Conservation (phyloP, 2,113 vertebrate species). For the Takifugu flavidus region DNA sequence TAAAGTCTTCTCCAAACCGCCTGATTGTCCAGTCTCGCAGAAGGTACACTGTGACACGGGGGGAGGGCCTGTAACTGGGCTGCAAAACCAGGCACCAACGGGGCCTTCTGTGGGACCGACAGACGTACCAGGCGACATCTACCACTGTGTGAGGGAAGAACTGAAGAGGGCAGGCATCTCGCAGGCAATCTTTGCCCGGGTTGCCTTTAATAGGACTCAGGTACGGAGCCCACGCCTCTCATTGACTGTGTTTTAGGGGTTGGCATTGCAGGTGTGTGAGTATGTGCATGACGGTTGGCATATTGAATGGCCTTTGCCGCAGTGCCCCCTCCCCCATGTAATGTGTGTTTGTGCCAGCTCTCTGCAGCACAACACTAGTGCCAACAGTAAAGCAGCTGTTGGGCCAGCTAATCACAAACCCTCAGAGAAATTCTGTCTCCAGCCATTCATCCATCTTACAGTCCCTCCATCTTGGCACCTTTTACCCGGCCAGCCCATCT, state of each 20-base stretch:
- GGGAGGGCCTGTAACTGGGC: slow-evolving; percentile 21
- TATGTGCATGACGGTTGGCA: slow-evolving; percentile 51
- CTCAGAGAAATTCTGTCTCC: slow-evolving; percentile 62
- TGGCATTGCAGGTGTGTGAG: slow-evolving; percentile 7
- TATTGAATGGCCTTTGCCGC: slow-evolving; percentile 62
- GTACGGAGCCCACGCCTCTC: slow-evolving; percentile 63
- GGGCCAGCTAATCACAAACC: slow-evolving; percentile 70
- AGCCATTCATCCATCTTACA: slow-evolving; percentile 35
- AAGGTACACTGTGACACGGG: slow-evolving; percentile 49
- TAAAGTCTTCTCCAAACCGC: slow-evolving; percentile 87
- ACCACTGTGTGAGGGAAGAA: slow-evolving; percentile 97
- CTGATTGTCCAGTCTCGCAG: slow-evolving; percentile 85
- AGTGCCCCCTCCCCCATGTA: slow-evolving; percentile 50
- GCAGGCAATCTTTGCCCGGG: slow-evolving; percentile 97
- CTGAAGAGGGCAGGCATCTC: slow-evolving; percentile 98
- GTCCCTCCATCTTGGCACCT: slow-evolving; percentile 48
- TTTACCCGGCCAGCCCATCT: slow-evolving; percentile 30
- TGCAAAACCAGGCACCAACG: slow-evolving; percentile 38
- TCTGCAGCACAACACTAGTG: slow-evolving; percentile 66
- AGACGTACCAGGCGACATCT: slow-evolving; percentile 93
- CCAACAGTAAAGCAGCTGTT: slow-evolving; percentile 71
- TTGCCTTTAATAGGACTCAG: slow-evolving; percentile 99
- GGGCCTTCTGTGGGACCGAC: slow-evolving; percentile 42
- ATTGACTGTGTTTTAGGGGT: slow-evolving; percentile 11
- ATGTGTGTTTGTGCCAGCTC: slow-evolving; percentile 61